Evolutionary conservation across 1,140 invertebrate genomes (phyloP), one percentile per base, ranked within the genome.

Genomic region (Gryllus bimaculatus): DNA sequence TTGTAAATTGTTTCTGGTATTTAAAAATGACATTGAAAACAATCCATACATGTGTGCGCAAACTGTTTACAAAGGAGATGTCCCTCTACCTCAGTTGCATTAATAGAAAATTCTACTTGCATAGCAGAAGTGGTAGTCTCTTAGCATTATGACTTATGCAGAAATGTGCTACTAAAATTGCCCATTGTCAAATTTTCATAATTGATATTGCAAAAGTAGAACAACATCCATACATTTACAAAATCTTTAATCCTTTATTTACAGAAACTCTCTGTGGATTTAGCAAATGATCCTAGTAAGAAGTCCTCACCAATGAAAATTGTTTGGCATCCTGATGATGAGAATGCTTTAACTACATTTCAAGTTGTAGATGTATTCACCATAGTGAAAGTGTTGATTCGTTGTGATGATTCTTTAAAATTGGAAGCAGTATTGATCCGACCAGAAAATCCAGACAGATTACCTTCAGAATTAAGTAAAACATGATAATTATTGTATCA

Each of bases 351-450:
- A 15, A 39, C 74, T 21, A 15, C 48, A 8, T n/a, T 74, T 8
- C 76, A 77, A 76, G 47, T 80, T 5, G 75, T 82, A 20, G 74
- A 80, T 47, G 54, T 80, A 39, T 80, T 80, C 79, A 78, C 39
- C 47, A 78, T 80, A 12, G 66, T 80, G 7, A 78, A 49, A 48
- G 73, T 80, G 20, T n/a, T 66, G 12, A 18, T 80, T 7, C 13
- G 15, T 10, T 48, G 73, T 39, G 20, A 21, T 15, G 8, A 54
- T 0, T 48, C 77, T 26, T n/a, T 80, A 20, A 78, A 78, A 20
- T 15, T 80, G 73, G 79, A 80, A 26, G 54, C 79, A 8, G 20
- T 15, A 47, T 73, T 80, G 49, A 39, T 80, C 4, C 48, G 49
- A 47, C 79, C 79, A 13, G 7, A 39, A 15, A 76, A 18, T 18